Percentiles rank a stretch among this genome's conserved stretches.
phyloP scores from a whole-genome alignment of 1,140 invertebrate species.

The Bombus superbus region DNA sequence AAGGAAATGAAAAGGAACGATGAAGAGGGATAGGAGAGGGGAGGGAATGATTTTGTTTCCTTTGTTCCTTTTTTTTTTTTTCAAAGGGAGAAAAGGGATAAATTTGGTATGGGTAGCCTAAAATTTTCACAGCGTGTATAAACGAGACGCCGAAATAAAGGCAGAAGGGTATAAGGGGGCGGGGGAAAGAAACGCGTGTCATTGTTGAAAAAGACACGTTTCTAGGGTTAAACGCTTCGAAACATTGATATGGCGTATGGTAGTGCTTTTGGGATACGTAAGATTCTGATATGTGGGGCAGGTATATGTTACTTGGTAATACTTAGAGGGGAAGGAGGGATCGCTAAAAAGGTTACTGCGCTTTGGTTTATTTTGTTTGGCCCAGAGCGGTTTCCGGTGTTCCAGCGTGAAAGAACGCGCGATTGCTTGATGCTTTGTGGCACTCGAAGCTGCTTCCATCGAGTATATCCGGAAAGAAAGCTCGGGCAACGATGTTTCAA shows the following conservation, averaged over 20 bases:
- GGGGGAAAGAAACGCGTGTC: not conserved
- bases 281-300: conserved; percentile 80
- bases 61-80: not conserved
- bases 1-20: not conserved
- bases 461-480: not conserved
- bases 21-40: not conserved
- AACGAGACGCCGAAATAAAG: conserved; percentile 13
- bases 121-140: not conserved
- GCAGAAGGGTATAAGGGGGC: not conserved
- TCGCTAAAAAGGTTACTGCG: conserved; percentile 74
- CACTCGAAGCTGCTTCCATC: not conserved
- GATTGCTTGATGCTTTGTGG: not conserved
- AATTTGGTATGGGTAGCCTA: not conserved
- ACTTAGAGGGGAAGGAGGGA: conserved; percentile 72
- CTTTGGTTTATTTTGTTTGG: conserved; percentile 70
- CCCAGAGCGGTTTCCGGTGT: not conserved
- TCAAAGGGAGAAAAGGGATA: not conserved
- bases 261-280: conserved; percentile 74
- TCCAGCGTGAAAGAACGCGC: not conserved
- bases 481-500: not conserved
- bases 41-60: not conserved
- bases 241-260: conserved; percentile 81
- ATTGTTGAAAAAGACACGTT: conserved; percentile 13
- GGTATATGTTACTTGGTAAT: conserved; percentile 78
- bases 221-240: conserved; percentile 61